A percentile compares a stretch with the other conserved stretches of the same genome.
Evolutionary conservation across 2,888 invertebrate genomes (phyloP).

Genomic region (Rhagium mordax): DNA sequence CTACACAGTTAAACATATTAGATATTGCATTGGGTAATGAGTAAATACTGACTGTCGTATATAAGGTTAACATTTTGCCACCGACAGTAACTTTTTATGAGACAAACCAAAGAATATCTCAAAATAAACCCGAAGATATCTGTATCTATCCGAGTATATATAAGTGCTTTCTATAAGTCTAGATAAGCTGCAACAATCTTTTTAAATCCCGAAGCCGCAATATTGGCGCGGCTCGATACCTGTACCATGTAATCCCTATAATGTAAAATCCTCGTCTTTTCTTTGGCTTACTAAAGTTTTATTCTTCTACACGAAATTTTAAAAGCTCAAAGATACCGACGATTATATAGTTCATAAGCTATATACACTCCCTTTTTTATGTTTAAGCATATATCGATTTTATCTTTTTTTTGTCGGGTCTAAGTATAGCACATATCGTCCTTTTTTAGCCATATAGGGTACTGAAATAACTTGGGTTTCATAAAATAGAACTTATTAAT

Average conservation of each 20-base stretch:
- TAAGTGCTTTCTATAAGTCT: slow-evolving; percentile 66
- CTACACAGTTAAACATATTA: too few species aligned
- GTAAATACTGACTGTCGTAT: too few species aligned
- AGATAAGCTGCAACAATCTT: slow-evolving; percentile 69
- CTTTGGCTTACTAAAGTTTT: slow-evolving; percentile 65
- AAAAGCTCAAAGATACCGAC: slow-evolving; percentile 66
- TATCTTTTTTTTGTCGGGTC: slow-evolving; percentile 38
- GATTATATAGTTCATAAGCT: slow-evolving; percentile 65
- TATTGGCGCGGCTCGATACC: slow-evolving; percentile 65
- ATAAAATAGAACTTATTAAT: slow-evolving; percentile 45
- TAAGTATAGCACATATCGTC: slow-evolving; percentile 18
- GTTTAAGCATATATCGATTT: slow-evolving; percentile 30
- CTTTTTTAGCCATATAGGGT: slow-evolving; percentile 38
- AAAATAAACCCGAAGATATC: slow-evolving; percentile 51
- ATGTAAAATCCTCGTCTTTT: slow-evolving; percentile 69
- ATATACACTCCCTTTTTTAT: slow-evolving; percentile 49
- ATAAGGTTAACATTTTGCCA: not conserved
- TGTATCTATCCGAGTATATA: slow-evolving; percentile 55
- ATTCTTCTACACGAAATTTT: slow-evolving; percentile 66
- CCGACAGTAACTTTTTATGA: not conserved
- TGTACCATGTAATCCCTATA: slow-evolving; percentile 68
- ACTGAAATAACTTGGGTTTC: slow-evolving; percentile 35
- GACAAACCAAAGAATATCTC: not conserved
- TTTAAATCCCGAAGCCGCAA: slow-evolving; percentile 66
- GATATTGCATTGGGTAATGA: too few species aligned